phyloP scores from a whole-genome alignment of 2,888 invertebrate genomes.

The Pherbina coryleti region DNA sequence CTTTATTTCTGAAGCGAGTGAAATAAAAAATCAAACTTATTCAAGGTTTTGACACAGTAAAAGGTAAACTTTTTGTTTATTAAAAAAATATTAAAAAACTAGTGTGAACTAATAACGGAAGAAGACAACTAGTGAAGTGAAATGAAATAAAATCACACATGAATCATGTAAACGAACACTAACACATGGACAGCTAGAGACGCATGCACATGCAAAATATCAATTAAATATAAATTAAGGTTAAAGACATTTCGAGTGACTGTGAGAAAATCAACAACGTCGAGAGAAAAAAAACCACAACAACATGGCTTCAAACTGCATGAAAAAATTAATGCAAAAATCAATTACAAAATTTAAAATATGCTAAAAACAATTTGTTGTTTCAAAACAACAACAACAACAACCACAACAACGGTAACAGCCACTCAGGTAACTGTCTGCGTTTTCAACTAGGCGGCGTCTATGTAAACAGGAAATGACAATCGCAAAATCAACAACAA shows the following conservation, averaged over 20 bases:
- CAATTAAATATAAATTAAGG: constrained; percentile 19
- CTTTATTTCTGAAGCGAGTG: no score
- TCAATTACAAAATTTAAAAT: not conserved
- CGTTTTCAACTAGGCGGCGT: not conserved
- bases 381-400: no score
- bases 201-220: not conserved
- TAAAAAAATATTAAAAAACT: no score
- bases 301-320: not conserved
- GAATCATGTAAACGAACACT: not conserved
- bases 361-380: not conserved
- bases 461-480: constrained; percentile 22
- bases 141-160: no score
- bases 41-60: no score
- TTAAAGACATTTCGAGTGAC: constrained; percentile 1
- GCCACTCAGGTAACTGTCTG: not conserved
- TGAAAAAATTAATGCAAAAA: not conserved
- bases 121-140: no score
- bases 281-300: not conserved
- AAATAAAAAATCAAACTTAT: no score
- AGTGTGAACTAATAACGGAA: no score
- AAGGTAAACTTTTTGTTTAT: no score
- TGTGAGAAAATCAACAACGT: not conserved
- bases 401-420: no score
- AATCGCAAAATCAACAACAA: not conserved
- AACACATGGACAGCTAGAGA: not conserved